These are phyloP conservation scores for Prunella himalayana DNA, from an alignment of 2,113 vertebrate genomes.

Conservation along the genomic window DNA sequence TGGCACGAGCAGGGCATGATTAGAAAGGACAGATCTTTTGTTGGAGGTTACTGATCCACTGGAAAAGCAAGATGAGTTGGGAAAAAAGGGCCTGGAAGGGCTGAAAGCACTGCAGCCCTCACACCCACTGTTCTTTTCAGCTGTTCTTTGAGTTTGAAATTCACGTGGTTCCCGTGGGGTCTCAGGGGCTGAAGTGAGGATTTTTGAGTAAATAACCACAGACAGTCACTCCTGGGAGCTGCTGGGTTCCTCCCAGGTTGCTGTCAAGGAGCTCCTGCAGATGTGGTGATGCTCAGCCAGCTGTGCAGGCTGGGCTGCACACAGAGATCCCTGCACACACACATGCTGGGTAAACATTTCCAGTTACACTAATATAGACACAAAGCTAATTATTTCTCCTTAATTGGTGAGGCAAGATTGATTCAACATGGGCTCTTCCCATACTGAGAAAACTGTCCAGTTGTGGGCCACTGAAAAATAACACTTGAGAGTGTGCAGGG, in stretches of 20 bases:
- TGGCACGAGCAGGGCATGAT: slow-evolving; percentile 66
- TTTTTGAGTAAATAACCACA: background rate
- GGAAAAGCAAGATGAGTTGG: slow-evolving; percentile 16
- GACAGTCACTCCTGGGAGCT: background rate
- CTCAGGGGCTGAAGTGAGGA: rapidly evolving
- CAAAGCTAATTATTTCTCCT: background rate
- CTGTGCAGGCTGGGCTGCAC: background rate
- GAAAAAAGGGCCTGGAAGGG: background rate
- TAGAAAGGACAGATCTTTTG: slow-evolving; percentile 78
- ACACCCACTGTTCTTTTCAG: background rate
- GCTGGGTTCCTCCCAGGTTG: background rate
- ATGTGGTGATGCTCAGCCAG: background rate
- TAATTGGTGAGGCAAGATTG: background rate
- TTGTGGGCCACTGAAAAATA: background rate
- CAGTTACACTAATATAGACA: too few relatives aligned
- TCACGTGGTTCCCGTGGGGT: background rate
- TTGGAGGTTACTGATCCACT: slow-evolving; percentile 72
- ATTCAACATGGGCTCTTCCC: background rate
- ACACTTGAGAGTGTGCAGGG: background rate
- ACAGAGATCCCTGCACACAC: background rate
- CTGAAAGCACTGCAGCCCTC: background rate
- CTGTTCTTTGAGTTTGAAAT: background rate
- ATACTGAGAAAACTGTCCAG: background rate
- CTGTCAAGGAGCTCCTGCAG: background rate
- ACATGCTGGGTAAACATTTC: rapidly evolving